Evolutionary conservation across 1,140 invertebrate genomes (phyloP).

Genomic region (Panonychus citri): DNA sequence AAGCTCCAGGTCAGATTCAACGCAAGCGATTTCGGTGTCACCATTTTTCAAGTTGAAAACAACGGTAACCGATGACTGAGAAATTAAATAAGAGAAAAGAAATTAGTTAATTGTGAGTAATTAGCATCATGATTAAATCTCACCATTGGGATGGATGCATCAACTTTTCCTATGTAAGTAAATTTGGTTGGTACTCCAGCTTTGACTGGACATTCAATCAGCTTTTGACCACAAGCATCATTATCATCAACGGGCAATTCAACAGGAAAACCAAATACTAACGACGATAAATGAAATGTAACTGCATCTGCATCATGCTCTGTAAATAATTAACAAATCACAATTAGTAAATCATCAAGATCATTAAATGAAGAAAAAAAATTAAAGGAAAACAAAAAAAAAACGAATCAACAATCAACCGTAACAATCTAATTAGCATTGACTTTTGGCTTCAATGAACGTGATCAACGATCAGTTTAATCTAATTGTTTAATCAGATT

Average conservation of each 20-base stretch:
- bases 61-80: background rate
- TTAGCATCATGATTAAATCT: background rate
- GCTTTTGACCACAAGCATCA: background rate
- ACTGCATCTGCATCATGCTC: background rate
- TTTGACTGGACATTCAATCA: background rate
- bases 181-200: background rate
- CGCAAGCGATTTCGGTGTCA: background rate
- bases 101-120: too few relatives aligned
- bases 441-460: too few relatives aligned
- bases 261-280: background rate
- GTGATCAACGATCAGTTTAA: too few relatives aligned
- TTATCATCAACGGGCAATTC: background rate
- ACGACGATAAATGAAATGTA: background rate
- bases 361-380: too few relatives aligned
- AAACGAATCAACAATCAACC: too few relatives aligned
- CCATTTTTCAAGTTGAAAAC: background rate
- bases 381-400: too few relatives aligned
- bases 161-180: background rate
- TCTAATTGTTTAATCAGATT: too few relatives aligned
- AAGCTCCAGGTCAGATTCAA: background rate
- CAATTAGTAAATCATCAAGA: background rate
- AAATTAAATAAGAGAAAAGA: background rate
- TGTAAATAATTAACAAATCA: background rate
- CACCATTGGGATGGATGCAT: background rate
- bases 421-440: too few relatives aligned